Percentiles rank a stretch among this genome's conserved stretches.
These are phyloP conservation scores for Argyresthia albistria DNA, from an alignment of 2,888 invertebrate species.

Conservation along the genomic window DNA sequence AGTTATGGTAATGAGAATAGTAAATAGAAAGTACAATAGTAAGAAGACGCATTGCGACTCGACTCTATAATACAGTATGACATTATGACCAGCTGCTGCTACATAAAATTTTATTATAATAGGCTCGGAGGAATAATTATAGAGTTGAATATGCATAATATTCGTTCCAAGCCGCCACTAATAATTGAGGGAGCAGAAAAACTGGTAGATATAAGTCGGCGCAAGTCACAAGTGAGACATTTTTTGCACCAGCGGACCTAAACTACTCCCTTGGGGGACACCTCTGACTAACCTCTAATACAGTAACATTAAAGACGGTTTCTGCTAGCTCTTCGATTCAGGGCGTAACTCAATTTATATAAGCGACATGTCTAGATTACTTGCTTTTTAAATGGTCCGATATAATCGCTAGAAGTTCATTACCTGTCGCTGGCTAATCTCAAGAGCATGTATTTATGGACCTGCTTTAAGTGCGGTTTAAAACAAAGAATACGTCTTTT, in stretches of 20 bases:
- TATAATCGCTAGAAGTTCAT: not conserved
- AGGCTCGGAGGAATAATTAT: conserved; percentile 14
- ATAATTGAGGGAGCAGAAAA: conserved; percentile 6
- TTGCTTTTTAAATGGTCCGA: too few relatives aligned
- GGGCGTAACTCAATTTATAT: too few relatives aligned
- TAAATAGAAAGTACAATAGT: not conserved
- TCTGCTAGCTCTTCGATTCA: too few relatives aligned
- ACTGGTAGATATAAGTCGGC: not conserved
- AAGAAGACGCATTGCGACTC: too few relatives aligned
- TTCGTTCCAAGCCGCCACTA: conserved; percentile 5
- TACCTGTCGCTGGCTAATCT: not conserved
- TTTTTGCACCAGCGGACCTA: not conserved
- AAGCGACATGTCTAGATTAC: too few relatives aligned
- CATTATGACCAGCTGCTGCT: conserved; percentile 19
- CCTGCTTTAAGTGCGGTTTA: not conserved
- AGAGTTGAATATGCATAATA: conserved; percentile 9
- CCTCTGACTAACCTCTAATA: not conserved
- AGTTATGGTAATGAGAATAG: not conserved
- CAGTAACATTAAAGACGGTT: too few relatives aligned
- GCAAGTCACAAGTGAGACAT: not conserved
- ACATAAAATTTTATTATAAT: conserved; percentile 26
- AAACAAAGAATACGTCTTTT: conserved; percentile 1
- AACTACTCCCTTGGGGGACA: not conserved
- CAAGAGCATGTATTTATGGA: not conserved
- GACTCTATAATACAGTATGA: not conserved